These are phyloP conservation scores for Eilema sororculum DNA, from an alignment of 2,888 invertebrate genomes.

Conservation along the genomic window DNA sequence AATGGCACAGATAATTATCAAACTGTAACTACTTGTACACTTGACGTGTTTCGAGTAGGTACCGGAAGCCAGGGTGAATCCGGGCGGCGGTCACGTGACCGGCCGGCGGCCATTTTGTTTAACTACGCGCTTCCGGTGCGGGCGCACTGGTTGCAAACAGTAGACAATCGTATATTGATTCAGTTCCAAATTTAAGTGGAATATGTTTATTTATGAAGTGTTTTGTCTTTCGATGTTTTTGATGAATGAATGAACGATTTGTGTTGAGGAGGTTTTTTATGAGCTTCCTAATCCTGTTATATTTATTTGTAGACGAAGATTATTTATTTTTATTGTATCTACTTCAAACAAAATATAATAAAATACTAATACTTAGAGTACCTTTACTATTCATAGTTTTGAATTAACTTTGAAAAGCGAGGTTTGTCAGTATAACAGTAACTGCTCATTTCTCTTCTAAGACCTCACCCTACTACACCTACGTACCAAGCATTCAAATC, in stretches of 20 bases:
- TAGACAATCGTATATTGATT: conserved; percentile 66
- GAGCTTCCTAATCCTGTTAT: too few relatives aligned
- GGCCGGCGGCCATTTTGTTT: conserved; percentile 79
- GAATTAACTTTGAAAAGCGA: too few relatives aligned
- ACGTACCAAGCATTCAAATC: too few relatives aligned
- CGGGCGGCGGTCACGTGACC: conserved; percentile 79
- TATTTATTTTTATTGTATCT: too few relatives aligned
- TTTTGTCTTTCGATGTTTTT: neutral
- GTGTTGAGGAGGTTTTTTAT: too few relatives aligned
- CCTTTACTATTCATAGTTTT: too few relatives aligned
- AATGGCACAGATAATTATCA: conserved; percentile 72
- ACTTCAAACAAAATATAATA: too few relatives aligned
- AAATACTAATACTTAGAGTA: too few relatives aligned
- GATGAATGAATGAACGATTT: neutral
- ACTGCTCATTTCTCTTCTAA: too few relatives aligned
- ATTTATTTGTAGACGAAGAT: too few relatives aligned
- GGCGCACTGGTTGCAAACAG: conserved; percentile 62
- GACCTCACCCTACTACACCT: too few relatives aligned
- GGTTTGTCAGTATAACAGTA: too few relatives aligned
- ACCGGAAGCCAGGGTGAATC: conserved; percentile 85
- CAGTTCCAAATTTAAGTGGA: conserved; percentile 34
- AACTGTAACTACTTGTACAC: conserved; percentile 77
- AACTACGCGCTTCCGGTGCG: conserved; percentile 81
- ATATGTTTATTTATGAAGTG: conserved; percentile 26
- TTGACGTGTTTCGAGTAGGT: conserved; percentile 82